Evolutionary conservation across 2,797 vertebrate species (phyloP).

Genomic region (Merluccius polli): DNA sequence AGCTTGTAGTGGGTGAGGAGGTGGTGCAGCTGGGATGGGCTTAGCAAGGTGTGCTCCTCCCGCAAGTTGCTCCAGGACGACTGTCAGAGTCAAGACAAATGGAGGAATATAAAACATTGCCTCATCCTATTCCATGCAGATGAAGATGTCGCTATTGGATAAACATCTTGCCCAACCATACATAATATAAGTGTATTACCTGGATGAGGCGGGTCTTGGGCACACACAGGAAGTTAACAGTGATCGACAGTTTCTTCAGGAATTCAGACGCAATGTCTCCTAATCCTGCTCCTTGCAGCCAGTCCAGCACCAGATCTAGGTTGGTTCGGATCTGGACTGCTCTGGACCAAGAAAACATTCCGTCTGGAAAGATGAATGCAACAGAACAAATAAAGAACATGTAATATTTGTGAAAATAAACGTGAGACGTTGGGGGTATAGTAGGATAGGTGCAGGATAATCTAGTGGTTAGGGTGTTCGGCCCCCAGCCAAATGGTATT

Average conservation of each 20-base stretch:
- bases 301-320: constrained; percentile 88
- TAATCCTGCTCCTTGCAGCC: constrained; percentile 87
- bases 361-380: constrained; percentile 55
- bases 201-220: constrained; percentile 88
- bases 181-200: constrained; percentile 62
- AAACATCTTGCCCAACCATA: background rate
- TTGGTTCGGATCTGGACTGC: constrained; percentile 91
- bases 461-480: background rate
- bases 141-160: background rate
- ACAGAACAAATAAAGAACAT: background rate
- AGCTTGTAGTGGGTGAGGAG: constrained; percentile 89
- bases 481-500: background rate
- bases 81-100: constrained; percentile 45
- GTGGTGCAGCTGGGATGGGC: constrained; percentile 85
- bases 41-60: constrained; percentile 81
- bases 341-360: constrained; percentile 89
- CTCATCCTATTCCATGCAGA: background rate
- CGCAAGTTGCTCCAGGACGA: constrained; percentile 82
- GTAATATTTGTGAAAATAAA: background rate
- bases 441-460: background rate
- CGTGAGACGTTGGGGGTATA: background rate
- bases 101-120: constrained; percentile 1
- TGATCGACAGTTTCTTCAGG: constrained; percentile 87
- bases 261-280: constrained; percentile 91
- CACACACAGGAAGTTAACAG: constrained; percentile 89